Evolutionary conservation across 2,888 invertebrate genomes (phyloP), one percentile per base, ranked within the genome.

Genomic region (Proisotoma minuta): DNA sequence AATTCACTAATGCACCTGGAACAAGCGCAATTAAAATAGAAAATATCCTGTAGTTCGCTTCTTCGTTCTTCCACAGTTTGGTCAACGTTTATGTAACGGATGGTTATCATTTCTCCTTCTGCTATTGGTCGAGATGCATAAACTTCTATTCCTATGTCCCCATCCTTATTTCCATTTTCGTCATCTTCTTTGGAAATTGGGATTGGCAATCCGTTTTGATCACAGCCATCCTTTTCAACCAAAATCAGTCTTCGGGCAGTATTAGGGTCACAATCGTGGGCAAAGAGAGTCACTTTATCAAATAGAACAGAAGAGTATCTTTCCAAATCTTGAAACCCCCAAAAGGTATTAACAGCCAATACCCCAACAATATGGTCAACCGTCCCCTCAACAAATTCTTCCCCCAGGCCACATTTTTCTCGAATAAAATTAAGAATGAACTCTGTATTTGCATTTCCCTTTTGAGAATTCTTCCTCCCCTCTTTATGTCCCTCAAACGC

Each of bases 251-350:
- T 34, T 22, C 66, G 47, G 4, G 28, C 5, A 3, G 66, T 66
- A 23, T 66, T 66, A 3, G 66, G 66, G 59, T 66, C 54, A 54
- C 66, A 66, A 57, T 66, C 66, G 39, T 66, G 66, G 18, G 66
- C 61, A 49, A 66, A 51, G 18, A 66, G 27, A 20, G 61, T 66
- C 3, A 18, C 20, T 43, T 63, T 61, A 48, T 62, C 62, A 20
- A 66, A 66, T 5, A 66, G 59, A 28, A 59, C 54, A 8, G 66
- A 62, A n/a, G 63, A 59, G 23, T 53, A 62, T 66, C 50, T 43
- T 15, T 59, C 49, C 15, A 63, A 20, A 22, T 68, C 60, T 28
- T 58, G 57, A 28, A 48, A 58, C 23, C 57, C 59, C 62, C 65
- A 62, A 40, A 66, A 69, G 1, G 64, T 66, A 34, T 69, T 69